Evolutionary conservation across 2,888 invertebrate species (phyloP).

Genomic region (Acanthosepion lycidas): DNA sequence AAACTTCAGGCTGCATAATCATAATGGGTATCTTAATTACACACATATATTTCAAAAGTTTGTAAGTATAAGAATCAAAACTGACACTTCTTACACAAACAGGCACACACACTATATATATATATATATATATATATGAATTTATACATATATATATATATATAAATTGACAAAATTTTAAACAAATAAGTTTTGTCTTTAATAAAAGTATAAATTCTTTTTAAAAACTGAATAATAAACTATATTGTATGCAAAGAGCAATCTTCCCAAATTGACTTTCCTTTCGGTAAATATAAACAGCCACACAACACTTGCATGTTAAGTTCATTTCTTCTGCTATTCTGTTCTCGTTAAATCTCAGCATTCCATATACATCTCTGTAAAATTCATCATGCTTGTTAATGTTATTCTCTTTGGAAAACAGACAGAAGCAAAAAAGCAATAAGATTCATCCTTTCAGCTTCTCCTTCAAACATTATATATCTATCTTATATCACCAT

Average conservation of each 20-base stretch:
- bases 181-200: neutral
- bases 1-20: no score
- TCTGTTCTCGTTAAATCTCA: neutral
- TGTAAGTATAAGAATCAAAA: no score
- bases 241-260: neutral
- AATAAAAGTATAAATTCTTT: neutral
- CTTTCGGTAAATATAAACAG: neutral
- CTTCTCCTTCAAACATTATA: neutral
- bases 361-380: neutral
- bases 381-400: neutral
- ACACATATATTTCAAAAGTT: no score
- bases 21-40: no score
- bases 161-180: no score
- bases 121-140: no score
- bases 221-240: neutral
- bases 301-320: neutral
- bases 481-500: neutral
- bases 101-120: no score
- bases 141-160: no score
- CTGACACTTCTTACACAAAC: no score
- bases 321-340: neutral
- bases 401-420: conserved; percentile 17
- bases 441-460: neutral
- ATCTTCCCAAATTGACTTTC: neutral
- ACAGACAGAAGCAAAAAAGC: conserved; percentile 15